Evolutionary conservation across 1,140 invertebrate genomes (phyloP).

Genomic region (Nautilus pompilius): DNA sequence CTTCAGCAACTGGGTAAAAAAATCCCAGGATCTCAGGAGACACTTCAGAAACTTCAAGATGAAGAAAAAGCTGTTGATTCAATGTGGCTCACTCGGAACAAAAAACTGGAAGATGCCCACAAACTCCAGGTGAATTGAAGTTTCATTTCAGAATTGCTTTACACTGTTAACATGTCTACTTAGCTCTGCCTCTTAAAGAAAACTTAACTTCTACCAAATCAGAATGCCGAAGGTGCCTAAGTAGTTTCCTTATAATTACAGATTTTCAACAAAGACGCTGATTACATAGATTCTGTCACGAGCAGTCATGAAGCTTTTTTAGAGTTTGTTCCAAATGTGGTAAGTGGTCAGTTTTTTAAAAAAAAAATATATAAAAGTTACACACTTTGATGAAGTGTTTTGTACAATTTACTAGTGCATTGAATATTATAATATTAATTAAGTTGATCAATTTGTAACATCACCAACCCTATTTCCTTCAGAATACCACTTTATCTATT

Average conservation of each 20-base stretch:
- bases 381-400: too few relatives aligned
- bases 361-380: too few relatives aligned
- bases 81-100: constrained; percentile 88
- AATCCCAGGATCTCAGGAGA: constrained; percentile 52
- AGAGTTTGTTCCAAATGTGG: constrained; percentile 83
- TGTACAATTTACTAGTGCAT: too few relatives aligned
- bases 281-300: constrained; percentile 93
- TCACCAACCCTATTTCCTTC: too few relatives aligned
- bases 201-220: too few relatives aligned
- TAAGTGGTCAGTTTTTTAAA: constrained; percentile 56
- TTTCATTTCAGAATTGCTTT: not conserved
- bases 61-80: constrained; percentile 72
- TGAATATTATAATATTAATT: too few relatives aligned
- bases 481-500: too few relatives aligned
- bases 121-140: constrained; percentile 82
- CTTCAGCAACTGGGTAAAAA: constrained; percentile 56
- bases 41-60: constrained; percentile 68
- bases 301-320: constrained; percentile 91
- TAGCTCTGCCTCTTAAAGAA: too few relatives aligned
- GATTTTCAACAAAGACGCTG: constrained; percentile 95
- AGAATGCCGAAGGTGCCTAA: not conserved
- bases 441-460: too few relatives aligned
- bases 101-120: constrained; percentile 94
- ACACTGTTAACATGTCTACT: not conserved
- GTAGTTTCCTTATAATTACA: constrained; percentile 63